Percentiles rank a stretch among this genome's conserved stretches.
phyloP scores from a whole-genome alignment of 2,113 vertebrate genomes.

The Oreotrochilus melanogaster region DNA sequence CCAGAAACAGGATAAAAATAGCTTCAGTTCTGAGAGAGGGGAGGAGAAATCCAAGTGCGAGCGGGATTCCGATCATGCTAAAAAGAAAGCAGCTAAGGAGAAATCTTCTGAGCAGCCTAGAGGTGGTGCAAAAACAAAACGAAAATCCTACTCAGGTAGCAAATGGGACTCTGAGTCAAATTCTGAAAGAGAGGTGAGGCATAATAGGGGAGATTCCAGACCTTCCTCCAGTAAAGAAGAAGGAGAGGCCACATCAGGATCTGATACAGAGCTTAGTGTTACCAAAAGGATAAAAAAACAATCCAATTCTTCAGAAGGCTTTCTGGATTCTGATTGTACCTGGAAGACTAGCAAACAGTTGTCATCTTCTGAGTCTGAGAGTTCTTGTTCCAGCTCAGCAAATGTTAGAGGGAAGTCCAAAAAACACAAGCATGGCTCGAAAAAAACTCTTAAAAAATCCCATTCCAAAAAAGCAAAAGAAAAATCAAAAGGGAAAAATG shows the following conservation, averaged over 20 bases:
- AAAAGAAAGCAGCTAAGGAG: slow-evolving; percentile 69
- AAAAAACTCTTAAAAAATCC: slow-evolving; percentile 76
- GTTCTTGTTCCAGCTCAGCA: slow-evolving; percentile 53
- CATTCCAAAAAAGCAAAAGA: slow-evolving; percentile 81
- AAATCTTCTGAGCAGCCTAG: slow-evolving; percentile 37
- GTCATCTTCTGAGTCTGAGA: slow-evolving; percentile 58
- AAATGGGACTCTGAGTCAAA: slow-evolving; percentile 91
- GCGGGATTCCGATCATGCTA: slow-evolving; percentile 76
- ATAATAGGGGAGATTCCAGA: slow-evolving; percentile 49
- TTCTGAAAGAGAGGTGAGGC: slow-evolving; percentile 75
- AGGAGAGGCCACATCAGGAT: slow-evolving; percentile 92
- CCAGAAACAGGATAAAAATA: slow-evolving; percentile 68
- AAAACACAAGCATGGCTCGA: slow-evolving; percentile 84
- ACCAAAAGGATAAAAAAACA: slow-evolving; percentile 46
- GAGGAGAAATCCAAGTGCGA: slow-evolving; percentile 72
- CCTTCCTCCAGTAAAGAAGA: slow-evolving; percentile 90
- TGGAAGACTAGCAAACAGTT: slow-evolving; percentile 50
- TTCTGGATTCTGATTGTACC: not conserved
- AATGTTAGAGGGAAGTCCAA: slow-evolving; percentile 77
- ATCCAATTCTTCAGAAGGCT: slow-evolving; percentile 20
- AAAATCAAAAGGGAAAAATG: slow-evolving; percentile 86
- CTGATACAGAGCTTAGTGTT: slow-evolving; percentile 77
- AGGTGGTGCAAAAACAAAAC: slow-evolving; percentile 58
- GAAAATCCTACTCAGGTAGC: slow-evolving; percentile 76
- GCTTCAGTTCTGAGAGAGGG: slow-evolving; percentile 15